Conservation (phyloP, 2,888 invertebrate genomes). For the Andrena camellia region DNA sequence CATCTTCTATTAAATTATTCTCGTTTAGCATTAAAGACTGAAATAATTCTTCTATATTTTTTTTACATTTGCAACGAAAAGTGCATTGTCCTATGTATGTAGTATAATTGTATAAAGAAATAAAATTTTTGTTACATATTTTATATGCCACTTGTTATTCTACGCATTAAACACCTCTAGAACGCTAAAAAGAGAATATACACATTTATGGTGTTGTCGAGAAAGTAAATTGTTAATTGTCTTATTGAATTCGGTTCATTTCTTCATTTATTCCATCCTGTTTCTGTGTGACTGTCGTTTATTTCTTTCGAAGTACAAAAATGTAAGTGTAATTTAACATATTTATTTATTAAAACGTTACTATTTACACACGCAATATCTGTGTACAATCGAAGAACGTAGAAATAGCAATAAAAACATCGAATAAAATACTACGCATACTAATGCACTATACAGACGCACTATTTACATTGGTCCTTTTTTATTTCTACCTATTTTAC, state of each 20-base stretch:
- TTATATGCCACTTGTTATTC: slow-evolving; percentile 45
- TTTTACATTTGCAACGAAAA: slow-evolving; percentile 77
- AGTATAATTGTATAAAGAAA: slow-evolving; percentile 81
- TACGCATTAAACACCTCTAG: neutral
- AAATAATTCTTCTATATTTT: slow-evolving; percentile 77
- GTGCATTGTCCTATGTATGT: slow-evolving; percentile 76
- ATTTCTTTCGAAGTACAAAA: slow-evolving; percentile 36
- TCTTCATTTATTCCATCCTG: neutral
- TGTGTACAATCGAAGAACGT: slow-evolving; percentile 70
- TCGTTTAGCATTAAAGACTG: slow-evolving; percentile 80
- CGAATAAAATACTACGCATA: slow-evolving; percentile 56
- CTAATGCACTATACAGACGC: slow-evolving; percentile 78
- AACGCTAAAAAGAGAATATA: neutral
- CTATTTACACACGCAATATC: slow-evolving; percentile 73
- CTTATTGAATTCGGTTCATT: neutral
- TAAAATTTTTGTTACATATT: slow-evolving; percentile 79
- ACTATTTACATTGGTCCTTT: slow-evolving; percentile 83
- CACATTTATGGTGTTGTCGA: neutral
- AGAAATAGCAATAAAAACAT: slow-evolving; percentile 74
- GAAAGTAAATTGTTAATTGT: slow-evolving; percentile 7
- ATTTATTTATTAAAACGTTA: slow-evolving; percentile 69
- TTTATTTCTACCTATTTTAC: slow-evolving; percentile 68
- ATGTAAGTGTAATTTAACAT: slow-evolving; percentile 37
- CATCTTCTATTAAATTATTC: slow-evolving; percentile 58
- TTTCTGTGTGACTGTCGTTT: slow-evolving; percentile 3